Conservation (phyloP, 2,797 vertebrate genomes). For the Melanotaenia maccullochi region DNA sequence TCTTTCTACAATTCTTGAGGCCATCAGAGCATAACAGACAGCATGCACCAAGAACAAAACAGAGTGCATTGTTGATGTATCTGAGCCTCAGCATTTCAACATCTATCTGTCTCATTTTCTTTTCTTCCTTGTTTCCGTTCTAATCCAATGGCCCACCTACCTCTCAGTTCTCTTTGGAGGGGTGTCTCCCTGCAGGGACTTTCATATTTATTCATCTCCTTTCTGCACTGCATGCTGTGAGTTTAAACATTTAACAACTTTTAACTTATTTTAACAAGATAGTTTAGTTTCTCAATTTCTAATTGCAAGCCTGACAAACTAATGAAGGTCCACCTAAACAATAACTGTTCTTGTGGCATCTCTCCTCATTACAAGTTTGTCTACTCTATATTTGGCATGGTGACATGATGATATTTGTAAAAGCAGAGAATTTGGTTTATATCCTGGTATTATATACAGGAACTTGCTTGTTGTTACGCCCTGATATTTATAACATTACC, state of each 20-base stretch:
- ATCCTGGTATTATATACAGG: neutral
- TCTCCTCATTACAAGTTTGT: neutral
- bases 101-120: constrained; percentile 39
- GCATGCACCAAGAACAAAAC: constrained; percentile 51
- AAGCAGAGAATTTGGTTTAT: neutral
- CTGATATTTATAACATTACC: too few relatives aligned
- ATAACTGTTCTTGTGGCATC: too few relatives aligned
- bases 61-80: constrained; percentile 42
- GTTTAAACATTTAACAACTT: neutral
- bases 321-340: too few relatives aligned
- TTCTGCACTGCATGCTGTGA: constrained; percentile 3
- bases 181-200: constrained; percentile 14
- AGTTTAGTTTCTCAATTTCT: too few relatives aligned
- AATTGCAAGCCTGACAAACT: too few relatives aligned
- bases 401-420: neutral
- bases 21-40: constrained; percentile 51
- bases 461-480: too few relatives aligned
- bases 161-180: constrained; percentile 19
- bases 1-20: constrained; percentile 56
- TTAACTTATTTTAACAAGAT: neutral
- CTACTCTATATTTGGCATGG: neutral
- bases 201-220: constrained; percentile 21
- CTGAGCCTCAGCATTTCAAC: constrained; percentile 48
- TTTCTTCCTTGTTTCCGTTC: constrained; percentile 18
- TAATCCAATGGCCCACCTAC: constrained; percentile 38